These are phyloP conservation scores for Melipona beecheii DNA, from an alignment of 2,888 invertebrate species.

Conservation along the genomic window DNA sequence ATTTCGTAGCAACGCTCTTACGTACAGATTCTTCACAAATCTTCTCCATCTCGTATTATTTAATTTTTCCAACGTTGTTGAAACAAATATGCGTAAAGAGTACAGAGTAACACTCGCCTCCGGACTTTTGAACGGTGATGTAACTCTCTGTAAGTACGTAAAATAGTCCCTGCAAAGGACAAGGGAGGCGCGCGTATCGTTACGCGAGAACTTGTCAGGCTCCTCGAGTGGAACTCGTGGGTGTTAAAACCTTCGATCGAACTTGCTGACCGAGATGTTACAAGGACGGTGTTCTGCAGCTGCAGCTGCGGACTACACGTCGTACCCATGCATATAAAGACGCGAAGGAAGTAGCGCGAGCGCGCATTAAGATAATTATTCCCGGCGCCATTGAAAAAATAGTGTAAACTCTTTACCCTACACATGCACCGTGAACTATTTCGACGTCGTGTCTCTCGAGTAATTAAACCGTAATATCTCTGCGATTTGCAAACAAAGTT, in stretches of 20 bases:
- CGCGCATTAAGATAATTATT: constrained; percentile 59
- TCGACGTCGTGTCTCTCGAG: neutral
- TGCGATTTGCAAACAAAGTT: too few relatives aligned
- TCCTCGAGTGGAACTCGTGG: constrained; percentile 40
- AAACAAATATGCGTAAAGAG: too few relatives aligned
- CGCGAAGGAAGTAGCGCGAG: constrained; percentile 41
- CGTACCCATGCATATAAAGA: constrained; percentile 28
- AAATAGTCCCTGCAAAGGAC: neutral
- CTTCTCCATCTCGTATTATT: too few relatives aligned
- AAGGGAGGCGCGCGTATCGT: neutral
- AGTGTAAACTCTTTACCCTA: constrained; percentile 6
- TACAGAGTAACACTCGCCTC: too few relatives aligned
- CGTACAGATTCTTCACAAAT: too few relatives aligned
- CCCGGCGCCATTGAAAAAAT: constrained; percentile 33
- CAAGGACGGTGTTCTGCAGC: constrained; percentile 51
- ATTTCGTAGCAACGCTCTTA: too few relatives aligned
- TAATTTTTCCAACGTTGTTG: too few relatives aligned
- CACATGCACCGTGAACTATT: neutral
- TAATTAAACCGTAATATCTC: neutral
- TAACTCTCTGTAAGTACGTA: neutral
- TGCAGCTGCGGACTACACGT: constrained; percentile 33
- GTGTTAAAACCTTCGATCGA: constrained; percentile 58
- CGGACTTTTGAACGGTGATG: too few relatives aligned
- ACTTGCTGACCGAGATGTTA: constrained; percentile 61
- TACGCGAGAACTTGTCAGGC: constrained; percentile 32